These are phyloP conservation scores for Tympanoctomys barrerae DNA, from an alignment of 2,797 vertebrate genomes.

Conservation along the genomic window DNA sequence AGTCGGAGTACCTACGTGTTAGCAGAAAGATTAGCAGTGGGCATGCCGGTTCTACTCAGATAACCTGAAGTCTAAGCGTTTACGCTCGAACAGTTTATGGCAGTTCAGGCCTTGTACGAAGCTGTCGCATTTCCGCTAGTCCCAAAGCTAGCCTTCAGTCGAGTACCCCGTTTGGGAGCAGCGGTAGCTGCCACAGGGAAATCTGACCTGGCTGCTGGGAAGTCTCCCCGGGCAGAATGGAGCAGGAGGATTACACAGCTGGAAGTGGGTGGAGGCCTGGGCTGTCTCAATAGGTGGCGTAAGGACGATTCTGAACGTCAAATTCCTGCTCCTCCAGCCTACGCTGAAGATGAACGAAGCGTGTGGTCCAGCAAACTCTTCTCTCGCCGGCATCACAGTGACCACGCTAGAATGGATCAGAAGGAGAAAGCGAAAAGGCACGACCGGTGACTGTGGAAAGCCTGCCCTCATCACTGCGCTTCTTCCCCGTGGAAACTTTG, in stretches of 20 bases:
- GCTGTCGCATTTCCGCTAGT: background rate
- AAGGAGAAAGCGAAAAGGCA: slow-evolving; percentile 1
- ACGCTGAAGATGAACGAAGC: background rate
- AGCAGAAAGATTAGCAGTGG: background rate
- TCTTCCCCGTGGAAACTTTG: slow-evolving; percentile 17
- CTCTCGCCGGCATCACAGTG: background rate
- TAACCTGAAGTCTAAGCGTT: background rate
- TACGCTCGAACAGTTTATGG: background rate
- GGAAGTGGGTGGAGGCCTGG: slow-evolving; percentile 19
- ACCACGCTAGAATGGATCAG: background rate
- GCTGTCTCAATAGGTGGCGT: slow-evolving; percentile 35
- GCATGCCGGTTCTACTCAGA: background rate
- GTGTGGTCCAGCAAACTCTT: background rate
- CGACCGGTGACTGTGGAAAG: background rate
- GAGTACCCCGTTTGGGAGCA: background rate
- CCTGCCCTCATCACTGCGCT: background rate
- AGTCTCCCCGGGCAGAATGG: background rate
- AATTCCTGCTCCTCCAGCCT: background rate
- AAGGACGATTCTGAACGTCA: slow-evolving; percentile 9
- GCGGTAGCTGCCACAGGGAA: background rate
- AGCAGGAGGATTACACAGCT: background rate
- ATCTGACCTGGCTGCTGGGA: background rate
- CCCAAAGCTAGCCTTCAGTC: background rate
- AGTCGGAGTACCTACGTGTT: background rate
- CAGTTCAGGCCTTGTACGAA: slow-evolving; percentile 5